A percentile compares a stretch with the other conserved stretches of the same genome.
Conservation (phyloP, 2,797 vertebrate species). For the Acanthurus leucopareius region DNA sequence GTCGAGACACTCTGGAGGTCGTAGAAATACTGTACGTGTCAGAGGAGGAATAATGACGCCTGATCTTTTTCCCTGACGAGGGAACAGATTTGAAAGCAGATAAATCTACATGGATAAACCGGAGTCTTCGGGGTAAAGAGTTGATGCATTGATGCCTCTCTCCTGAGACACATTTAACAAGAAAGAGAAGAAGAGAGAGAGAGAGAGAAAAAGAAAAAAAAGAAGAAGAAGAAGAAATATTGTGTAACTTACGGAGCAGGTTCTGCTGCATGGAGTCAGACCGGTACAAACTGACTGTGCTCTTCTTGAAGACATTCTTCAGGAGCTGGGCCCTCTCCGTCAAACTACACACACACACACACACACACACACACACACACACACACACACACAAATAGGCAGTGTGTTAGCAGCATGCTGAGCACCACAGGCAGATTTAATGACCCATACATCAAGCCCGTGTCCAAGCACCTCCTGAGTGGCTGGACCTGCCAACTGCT, state of each 20-base stretch:
- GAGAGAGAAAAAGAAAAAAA: background rate
- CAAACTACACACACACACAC: constrained; percentile 86
- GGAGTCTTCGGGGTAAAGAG: background rate
- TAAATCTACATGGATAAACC: constrained; percentile 26
- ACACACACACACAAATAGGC: constrained; percentile 38
- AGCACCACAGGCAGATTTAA: constrained; percentile 72
- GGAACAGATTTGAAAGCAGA: constrained; percentile 18
- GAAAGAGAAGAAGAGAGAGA: background rate
- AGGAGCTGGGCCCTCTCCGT: constrained; percentile 96
- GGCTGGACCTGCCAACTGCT: constrained; percentile 58
- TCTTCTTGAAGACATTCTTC: constrained; percentile 99
- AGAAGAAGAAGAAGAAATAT: background rate
- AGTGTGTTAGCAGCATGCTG: constrained; percentile 68
- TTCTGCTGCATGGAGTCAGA: constrained; percentile 98
- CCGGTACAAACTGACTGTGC: constrained; percentile 93
- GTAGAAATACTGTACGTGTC: constrained; percentile 25
- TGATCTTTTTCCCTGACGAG: constrained; percentile 14
- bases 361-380: constrained; percentile 37
- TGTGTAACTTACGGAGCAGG: constrained; percentile 93
- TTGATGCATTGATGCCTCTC: background rate
- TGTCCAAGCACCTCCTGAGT: constrained; percentile 58
- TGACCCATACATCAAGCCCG: constrained; percentile 70
- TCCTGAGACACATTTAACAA: background rate
- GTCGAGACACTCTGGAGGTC: constrained; percentile 23
- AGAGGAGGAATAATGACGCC: constrained; percentile 32